These are phyloP conservation scores for Adineta ricciae DNA, from an alignment of 2,888 invertebrate genomes.

Conservation along the genomic window DNA sequence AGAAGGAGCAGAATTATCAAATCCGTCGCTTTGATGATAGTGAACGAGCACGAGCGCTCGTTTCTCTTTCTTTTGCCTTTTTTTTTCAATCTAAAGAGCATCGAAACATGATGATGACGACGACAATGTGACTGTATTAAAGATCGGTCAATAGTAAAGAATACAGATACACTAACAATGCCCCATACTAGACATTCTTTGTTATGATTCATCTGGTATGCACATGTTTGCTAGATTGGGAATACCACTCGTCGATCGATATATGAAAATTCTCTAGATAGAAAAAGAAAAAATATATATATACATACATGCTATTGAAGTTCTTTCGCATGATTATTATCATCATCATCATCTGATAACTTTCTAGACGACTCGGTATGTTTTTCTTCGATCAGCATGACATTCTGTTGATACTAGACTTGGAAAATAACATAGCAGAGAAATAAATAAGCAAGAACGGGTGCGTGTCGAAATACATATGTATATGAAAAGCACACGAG, in stretches of 20 bases:
- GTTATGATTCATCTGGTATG: neutral
- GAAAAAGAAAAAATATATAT: neutral
- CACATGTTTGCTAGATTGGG: neutral
- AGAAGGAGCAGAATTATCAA: neutral
- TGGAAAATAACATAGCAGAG: neutral
- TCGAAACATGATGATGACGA: neutral
- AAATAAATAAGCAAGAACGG: neutral
- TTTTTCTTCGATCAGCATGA: neutral
- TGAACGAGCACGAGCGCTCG: neutral
- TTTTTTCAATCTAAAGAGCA: neutral
- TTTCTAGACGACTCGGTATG: neutral
- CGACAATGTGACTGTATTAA: neutral
- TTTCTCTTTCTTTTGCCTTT: neutral
- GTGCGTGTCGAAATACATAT: neutral
- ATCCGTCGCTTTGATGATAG: neutral
- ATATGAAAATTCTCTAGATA: neutral
- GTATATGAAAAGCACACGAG: neutral
- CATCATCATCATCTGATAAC: neutral
- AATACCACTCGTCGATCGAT: neutral
- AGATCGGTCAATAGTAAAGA: neutral
- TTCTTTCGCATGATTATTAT: neutral
- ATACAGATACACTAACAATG: neutral
- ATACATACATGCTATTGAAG: neutral
- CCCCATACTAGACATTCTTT: neutral
- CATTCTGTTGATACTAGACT: neutral